Percentiles rank a stretch among this genome's conserved stretches.
phyloP scores from a whole-genome alignment of 2,888 invertebrate genomes.

The Nephrotoma appendiculata region DNA sequence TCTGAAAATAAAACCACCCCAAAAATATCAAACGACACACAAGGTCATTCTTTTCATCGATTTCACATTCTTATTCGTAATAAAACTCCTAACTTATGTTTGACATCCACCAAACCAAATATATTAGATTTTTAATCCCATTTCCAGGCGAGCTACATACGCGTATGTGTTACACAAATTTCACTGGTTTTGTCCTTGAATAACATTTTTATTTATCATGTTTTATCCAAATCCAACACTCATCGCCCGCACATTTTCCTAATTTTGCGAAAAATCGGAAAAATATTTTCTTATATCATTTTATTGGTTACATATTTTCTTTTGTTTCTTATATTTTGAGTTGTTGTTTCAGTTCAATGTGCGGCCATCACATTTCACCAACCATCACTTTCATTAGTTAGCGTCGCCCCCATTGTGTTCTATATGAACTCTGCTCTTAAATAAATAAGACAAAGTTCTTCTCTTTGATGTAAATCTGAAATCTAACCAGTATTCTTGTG shows the following conservation, averaged over 20 bases:
- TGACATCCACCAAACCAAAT: background rate
- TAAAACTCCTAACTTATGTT: background rate
- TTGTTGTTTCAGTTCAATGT: background rate
- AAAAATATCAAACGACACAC: background rate
- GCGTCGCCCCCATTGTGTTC: background rate
- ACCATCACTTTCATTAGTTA: background rate
- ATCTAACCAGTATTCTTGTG: background rate
- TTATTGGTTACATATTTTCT: background rate
- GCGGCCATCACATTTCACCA: too few relatives aligned
- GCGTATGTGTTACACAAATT: background rate
- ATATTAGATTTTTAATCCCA: background rate
- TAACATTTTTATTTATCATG: background rate
- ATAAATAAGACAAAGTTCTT: background rate
- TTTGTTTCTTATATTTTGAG: background rate
- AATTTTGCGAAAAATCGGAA: background rate
- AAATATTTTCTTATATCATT: background rate
- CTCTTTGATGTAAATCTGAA: background rate
- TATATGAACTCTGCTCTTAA: background rate
- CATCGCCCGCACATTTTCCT: background rate
- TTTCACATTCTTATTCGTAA: background rate
- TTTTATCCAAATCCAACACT: background rate
- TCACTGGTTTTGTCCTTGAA: background rate
- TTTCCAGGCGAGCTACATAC: background rate
- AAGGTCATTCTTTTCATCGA: background rate
- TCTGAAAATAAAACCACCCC: background rate